Evolutionary conservation across 2,888 invertebrate species (phyloP).

Genomic region (Nomada lathburiana): DNA sequence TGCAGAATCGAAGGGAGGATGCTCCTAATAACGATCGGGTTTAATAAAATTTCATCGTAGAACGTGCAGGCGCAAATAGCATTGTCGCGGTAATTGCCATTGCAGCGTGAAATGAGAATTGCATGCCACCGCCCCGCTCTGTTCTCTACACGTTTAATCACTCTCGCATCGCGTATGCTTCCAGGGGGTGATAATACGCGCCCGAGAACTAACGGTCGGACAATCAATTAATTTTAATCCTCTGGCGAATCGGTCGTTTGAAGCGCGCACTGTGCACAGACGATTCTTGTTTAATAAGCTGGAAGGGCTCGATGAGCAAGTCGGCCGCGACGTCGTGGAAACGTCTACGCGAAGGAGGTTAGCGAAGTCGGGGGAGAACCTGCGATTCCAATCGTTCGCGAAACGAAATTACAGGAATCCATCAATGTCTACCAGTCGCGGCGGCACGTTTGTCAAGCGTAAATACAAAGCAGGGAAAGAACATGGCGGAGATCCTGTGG

Average conservation of each 20-base stretch:
- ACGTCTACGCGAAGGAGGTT: constrained; percentile 12
- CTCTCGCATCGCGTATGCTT: neutral
- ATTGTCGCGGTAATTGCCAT: constrained; percentile 7
- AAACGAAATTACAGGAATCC: constrained; percentile 43
- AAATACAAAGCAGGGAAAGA: neutral
- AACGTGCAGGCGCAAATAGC: constrained; percentile 9
- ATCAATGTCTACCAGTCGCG: constrained; percentile 35
- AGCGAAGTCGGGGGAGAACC: constrained; percentile 30
- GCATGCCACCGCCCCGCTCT: neutral
- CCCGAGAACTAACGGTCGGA: constrained; percentile 14
- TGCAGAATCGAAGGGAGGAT: constrained; percentile 15
- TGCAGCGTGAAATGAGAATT: constrained; percentile 23
- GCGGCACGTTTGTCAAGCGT: constrained; percentile 14
- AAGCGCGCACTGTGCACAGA: neutral
- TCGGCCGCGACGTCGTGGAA: constrained; percentile 1
- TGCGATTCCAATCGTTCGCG: constrained; percentile 33
- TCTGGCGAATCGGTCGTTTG: constrained; percentile 24
- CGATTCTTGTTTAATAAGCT: constrained; percentile 10
- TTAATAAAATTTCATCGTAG: neutral
- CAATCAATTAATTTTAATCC: constrained; percentile 46
- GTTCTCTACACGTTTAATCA: constrained; percentile 16
- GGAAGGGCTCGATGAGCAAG: constrained; percentile 31
- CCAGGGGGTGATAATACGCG: constrained; percentile 6
- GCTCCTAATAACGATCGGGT: neutral
- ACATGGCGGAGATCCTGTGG: neutral